These are phyloP conservation scores for Temnothorax curvispinosus DNA, from an alignment of 1,140 invertebrate species.

Conservation along the genomic window DNA sequence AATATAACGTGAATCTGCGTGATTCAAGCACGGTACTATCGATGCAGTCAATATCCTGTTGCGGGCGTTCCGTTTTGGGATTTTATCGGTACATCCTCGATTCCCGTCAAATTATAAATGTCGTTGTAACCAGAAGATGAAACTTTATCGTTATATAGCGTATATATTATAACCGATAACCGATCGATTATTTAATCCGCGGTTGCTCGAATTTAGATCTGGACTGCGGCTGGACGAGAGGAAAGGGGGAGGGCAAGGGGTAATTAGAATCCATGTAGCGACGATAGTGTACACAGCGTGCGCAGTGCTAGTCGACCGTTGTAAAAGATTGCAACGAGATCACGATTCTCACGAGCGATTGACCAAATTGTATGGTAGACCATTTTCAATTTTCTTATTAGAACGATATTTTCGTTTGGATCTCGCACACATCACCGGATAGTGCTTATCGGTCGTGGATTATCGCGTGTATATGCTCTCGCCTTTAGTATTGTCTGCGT, in stretches of 20 bases:
- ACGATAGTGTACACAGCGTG: background rate
- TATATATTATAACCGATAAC: slow-evolving; percentile 45
- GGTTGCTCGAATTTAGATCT: slow-evolving; percentile 21
- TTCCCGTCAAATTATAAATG: slow-evolving; percentile 44
- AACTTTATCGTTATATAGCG: slow-evolving; percentile 46
- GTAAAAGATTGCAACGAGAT: slow-evolving; percentile 4
- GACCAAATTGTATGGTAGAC: slow-evolving; percentile 4
- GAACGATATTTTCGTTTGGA: slow-evolving; percentile 28
- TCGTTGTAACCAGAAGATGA: slow-evolving; percentile 20
- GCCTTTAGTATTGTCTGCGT: background rate
- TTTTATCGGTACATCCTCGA: slow-evolving; percentile 45
- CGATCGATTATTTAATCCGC: slow-evolving; percentile 46
- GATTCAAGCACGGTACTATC: slow-evolving; percentile 73
- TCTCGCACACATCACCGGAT: background rate
- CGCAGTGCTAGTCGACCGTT: slow-evolving; percentile 19
- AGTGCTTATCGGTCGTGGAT: slow-evolving; percentile 22
- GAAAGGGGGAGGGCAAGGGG: background rate
- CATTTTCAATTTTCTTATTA: background rate
- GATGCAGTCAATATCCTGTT: slow-evolving; percentile 73
- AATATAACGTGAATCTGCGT: slow-evolving; percentile 62
- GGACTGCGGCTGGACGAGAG: background rate
- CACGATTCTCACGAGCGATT: background rate
- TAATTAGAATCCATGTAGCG: background rate
- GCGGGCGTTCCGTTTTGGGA: slow-evolving; percentile 68
- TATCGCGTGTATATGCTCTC: slow-evolving; percentile 18